These are phyloP conservation scores for Cheilosia vernalis DNA, from an alignment of 2,888 invertebrate genomes.

Conservation along the genomic window DNA sequence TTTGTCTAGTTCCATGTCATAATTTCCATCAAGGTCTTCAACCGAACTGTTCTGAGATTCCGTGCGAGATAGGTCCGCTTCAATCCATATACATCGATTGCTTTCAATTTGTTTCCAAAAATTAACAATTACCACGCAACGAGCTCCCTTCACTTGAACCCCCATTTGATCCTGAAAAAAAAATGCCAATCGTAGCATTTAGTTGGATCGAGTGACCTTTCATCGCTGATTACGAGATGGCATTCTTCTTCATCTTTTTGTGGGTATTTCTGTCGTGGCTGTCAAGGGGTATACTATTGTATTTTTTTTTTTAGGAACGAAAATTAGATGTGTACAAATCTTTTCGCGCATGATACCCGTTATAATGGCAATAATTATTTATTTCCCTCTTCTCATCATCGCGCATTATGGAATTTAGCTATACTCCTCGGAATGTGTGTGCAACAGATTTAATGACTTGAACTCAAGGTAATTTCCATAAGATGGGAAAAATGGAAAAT, in stretches of 20 bases:
- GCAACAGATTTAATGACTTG: conserved; percentile 9
- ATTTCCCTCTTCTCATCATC: conserved; percentile 23
- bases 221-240: conserved; percentile 17
- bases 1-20: conserved; percentile 19
- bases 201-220: conserved; percentile 19
- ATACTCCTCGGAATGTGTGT: conserved; percentile 6
- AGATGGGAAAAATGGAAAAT: not conserved
- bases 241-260: not conserved
- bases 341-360: conserved; percentile 18
- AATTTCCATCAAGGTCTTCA: conserved; percentile 27
- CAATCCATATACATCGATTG: conserved; percentile 18
- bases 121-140: conserved; percentile 26
- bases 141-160: conserved; percentile 29
- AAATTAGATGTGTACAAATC: conserved; percentile 14
- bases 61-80: not conserved
- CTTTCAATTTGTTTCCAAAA: conserved; percentile 7
- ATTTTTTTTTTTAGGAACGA: not conserved
- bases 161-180: conserved; percentile 33
- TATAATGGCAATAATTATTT: conserved; percentile 30
- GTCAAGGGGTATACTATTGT: not conserved
- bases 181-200: conserved; percentile 4
- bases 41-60: conserved; percentile 1
- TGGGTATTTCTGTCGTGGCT: conserved; percentile 5
- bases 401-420: conserved; percentile 7
- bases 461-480: conserved; percentile 20